phyloP scores from a whole-genome alignment of 2,888 invertebrate genomes.

The Zygothrica quintamaculata region DNA sequence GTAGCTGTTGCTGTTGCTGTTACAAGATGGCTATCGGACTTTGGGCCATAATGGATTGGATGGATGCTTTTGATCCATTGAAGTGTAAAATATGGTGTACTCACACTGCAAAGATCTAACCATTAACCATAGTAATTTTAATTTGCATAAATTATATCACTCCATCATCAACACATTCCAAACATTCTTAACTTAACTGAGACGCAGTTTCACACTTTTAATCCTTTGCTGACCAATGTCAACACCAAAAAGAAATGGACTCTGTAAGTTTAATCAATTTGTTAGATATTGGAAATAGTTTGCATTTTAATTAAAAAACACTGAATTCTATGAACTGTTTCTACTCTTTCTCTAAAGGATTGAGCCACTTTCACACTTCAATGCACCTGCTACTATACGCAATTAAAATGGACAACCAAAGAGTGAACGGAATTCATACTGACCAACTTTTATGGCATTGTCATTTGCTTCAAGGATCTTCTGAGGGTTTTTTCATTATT shows the following conservation, averaged over 20 bases:
- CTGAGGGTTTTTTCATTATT: constrained; percentile 27
- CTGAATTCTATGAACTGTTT: background rate
- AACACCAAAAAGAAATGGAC: constrained; percentile 7
- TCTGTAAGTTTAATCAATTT: constrained; percentile 46
- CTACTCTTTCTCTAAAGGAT: constrained; percentile 1
- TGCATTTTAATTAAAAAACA: constrained; percentile 66
- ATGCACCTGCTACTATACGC: constrained; percentile 65
- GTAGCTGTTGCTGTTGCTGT: constrained; percentile 21
- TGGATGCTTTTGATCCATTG: constrained; percentile 44
- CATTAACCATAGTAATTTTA: constrained; percentile 18
- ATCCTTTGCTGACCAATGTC: constrained; percentile 28
- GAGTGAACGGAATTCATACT: constrained; percentile 26
- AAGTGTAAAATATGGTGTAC: constrained; percentile 69
- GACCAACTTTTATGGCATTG: constrained; percentile 52
- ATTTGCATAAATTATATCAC: constrained; percentile 59
- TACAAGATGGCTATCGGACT: constrained; percentile 61
- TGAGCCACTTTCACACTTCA: constrained; percentile 73
- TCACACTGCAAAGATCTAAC: constrained; percentile 19
- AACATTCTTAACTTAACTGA: constrained; percentile 28
- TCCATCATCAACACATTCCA: background rate
- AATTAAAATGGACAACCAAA: constrained; percentile 58
- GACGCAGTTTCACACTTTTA: constrained; percentile 18
- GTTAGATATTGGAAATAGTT: constrained; percentile 57
- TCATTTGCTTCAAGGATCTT: constrained; percentile 14
- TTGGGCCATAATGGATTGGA: constrained; percentile 26